Evolutionary conservation across 2,888 invertebrate species (phyloP).

Genomic region (Ecliptopera silaceata): DNA sequence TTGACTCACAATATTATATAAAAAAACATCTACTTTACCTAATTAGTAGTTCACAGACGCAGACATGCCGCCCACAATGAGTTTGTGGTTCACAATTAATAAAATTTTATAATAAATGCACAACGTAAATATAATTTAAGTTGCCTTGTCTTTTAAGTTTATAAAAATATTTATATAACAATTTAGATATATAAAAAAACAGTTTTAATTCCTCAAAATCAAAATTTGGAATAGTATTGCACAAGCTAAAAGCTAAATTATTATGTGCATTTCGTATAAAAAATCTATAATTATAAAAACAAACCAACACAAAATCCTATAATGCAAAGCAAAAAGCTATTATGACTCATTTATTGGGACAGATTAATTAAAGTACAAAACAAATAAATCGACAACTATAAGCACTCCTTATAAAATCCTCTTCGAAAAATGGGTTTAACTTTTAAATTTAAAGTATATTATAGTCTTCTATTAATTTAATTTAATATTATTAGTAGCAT

Average conservation of each 20-base stretch:
- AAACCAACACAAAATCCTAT: slow-evolving; percentile 73
- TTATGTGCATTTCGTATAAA: slow-evolving; percentile 68
- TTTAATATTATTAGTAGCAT: slow-evolving; percentile 35
- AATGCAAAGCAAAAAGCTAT: slow-evolving; percentile 56
- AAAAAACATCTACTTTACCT: slow-evolving; percentile 66
- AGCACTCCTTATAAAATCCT: slow-evolving; percentile 36
- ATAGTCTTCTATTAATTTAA: slow-evolving; percentile 33
- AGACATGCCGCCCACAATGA: slow-evolving; percentile 77
- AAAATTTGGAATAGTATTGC: slow-evolving; percentile 80
- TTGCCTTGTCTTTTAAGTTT: slow-evolving; percentile 80
- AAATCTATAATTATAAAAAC: slow-evolving; percentile 71
- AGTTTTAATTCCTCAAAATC: slow-evolving; percentile 64
- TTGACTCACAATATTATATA: slow-evolving; percentile 79
- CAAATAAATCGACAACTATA: slow-evolving; percentile 37
- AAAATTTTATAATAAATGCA: slow-evolving; percentile 81
- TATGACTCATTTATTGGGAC: slow-evolving; percentile 62
- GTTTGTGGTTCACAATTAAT: slow-evolving; percentile 69
- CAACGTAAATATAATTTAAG: slow-evolving; percentile 80
- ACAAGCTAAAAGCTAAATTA: slow-evolving; percentile 79
- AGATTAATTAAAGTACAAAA: slow-evolving; percentile 42
- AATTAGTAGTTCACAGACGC: slow-evolving; percentile 65
- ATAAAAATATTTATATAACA: slow-evolving; percentile 80
- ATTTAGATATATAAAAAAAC: slow-evolving; percentile 80
- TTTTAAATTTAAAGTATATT: slow-evolving; percentile 28
- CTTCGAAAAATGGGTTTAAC: slow-evolving; percentile 30